A percentile compares a stretch with the other conserved stretches of the same genome.
Conservation (phyloP, 2,113 vertebrate genomes). For the Mormoops blainvillei region DNA sequence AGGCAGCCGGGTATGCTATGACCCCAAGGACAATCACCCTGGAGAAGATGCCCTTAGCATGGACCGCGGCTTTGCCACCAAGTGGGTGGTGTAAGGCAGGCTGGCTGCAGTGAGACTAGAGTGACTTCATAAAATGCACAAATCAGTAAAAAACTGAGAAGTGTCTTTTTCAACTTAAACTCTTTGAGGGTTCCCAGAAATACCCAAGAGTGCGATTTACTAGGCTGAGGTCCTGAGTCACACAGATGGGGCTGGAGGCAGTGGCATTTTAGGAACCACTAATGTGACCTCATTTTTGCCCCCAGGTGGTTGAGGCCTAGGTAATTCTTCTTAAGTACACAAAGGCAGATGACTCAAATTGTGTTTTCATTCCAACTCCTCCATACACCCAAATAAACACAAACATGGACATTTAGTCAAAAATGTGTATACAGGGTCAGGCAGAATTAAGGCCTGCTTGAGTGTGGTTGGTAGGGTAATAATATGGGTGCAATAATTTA, state of each 20-base stretch:
- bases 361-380: background rate
- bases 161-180: conserved; percentile 3
- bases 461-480: too few species aligned
- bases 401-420: background rate
- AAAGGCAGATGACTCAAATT: background rate
- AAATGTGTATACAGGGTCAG: background rate
- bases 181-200: background rate
- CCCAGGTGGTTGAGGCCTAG: background rate
- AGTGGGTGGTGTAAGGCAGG: background rate
- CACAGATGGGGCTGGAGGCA: background rate
- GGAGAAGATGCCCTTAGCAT: background rate
- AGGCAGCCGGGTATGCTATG: background rate
- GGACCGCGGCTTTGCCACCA: background rate
- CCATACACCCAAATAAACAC: background rate
- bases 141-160: background rate
- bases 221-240: background rate
- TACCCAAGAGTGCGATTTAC: background rate
- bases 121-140: background rate
- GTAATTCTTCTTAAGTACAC: background rate
- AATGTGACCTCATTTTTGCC: background rate
- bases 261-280: background rate
- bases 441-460: too few species aligned
- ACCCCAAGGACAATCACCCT: background rate
- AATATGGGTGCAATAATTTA: too few species aligned
- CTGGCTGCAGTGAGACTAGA: background rate